Evolutionary conservation across 2,888 invertebrate genomes (phyloP).

Genomic region (Phanerotoma sp.): DNA sequence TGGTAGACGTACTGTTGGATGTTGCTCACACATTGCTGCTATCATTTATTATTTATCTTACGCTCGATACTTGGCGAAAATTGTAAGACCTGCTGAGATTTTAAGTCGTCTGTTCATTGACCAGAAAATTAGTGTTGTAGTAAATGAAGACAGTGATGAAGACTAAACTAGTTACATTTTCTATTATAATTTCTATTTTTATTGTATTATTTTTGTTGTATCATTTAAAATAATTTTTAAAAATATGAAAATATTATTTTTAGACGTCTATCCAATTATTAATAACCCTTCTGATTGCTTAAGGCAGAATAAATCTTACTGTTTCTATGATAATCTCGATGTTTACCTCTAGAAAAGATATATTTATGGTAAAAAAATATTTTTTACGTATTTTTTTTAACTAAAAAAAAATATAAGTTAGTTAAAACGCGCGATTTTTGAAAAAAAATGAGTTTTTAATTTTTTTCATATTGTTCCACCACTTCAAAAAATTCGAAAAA

Average conservation of each 20-base stretch:
- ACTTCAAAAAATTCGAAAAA: slow-evolving; percentile 8
- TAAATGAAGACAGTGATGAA: slow-evolving; percentile 31
- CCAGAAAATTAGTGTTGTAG: slow-evolving; percentile 11
- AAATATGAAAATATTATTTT: neutral
- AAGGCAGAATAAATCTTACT: too few relatives aligned
- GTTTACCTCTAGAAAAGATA: neutral
- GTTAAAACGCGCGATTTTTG: too few relatives aligned
- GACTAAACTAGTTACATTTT: slow-evolving; percentile 14
- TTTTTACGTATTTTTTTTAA: too few relatives aligned
- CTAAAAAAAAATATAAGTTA: too few relatives aligned
- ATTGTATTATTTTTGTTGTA: neutral
- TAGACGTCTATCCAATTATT: too few relatives aligned
- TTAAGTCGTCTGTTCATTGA: slow-evolving; percentile 19
- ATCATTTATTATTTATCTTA: slow-evolving; percentile 31
- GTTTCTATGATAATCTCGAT: neutral
- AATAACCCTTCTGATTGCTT: too few relatives aligned
- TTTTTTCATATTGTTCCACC: neutral
- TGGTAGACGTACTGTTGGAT: slow-evolving; percentile 30
- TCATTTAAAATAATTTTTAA: neutral
- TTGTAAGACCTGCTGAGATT: slow-evolving; percentile 30
- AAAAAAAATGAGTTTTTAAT: neutral
- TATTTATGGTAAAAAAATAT: neutral
- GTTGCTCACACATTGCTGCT: slow-evolving; percentile 32
- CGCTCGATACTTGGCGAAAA: slow-evolving; percentile 30
- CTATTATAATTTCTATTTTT: neutral